Base-by-base conservation (phyloP, 2,797 vertebrate species). In the Hipposideros larvatus region DNA sequence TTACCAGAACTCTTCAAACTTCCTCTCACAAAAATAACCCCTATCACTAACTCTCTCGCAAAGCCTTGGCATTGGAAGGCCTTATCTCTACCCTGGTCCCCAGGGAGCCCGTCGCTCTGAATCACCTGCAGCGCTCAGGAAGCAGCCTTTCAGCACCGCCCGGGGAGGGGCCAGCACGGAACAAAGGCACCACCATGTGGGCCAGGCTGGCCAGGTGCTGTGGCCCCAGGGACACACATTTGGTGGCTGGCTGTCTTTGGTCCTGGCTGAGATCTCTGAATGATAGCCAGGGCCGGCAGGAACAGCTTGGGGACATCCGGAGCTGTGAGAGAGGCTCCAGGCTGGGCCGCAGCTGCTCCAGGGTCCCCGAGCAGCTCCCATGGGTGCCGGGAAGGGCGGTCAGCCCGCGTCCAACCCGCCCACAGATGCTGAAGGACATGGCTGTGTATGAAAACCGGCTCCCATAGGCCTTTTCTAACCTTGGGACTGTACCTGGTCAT, bases 101-200 rank as follows among this genome's bases (percentile, higher is more conserved):
- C 2, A 4, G 13, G 6, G 13, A 24, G 53, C 34, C 4, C 15
- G 5, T 65, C 61, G 3, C 8, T n/a, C 41, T 28, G n/a, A 43
- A 51, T 74, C 4, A 24, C 18, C 66, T 68, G 65, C 22, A 55
- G 51, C 46, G 19, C 53, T 80, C 82, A 66, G 78, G 59, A 91
- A 79, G 83, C 37, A 5, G 51, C 15, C 51, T 71, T 90, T 94
- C 83, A 91, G 43, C 53, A 6, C 34, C 2, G 61, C 41, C 21
- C 19, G n/a, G 22, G 46, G 16, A 63, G 61, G 28, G 7, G 28
- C 28, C 11, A 24, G 59, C 15, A 34, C 8, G 31, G 63, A 77
- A 88, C 83, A 92, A 96, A 97, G 57, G 37, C 48, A 11, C 66
- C 77, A 89, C 26, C 18, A 9, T 21, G 28, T 34, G 14, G 55